phyloP scores from a whole-genome alignment of 2,888 invertebrate genomes.

The Anarsia innoxiella region DNA sequence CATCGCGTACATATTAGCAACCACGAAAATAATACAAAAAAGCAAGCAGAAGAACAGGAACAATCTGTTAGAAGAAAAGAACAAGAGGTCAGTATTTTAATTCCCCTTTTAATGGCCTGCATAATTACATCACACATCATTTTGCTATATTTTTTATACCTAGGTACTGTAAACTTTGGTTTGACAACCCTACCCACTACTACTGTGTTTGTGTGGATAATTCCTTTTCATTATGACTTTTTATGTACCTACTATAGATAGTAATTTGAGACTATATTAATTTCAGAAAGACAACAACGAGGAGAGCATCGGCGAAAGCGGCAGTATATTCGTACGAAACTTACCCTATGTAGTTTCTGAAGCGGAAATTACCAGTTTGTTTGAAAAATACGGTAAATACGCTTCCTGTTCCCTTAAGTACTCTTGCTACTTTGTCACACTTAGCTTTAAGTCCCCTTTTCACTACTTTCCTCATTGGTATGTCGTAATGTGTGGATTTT shows the following conservation, averaged over 20 bases:
- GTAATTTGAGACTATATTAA: slow-evolving; percentile 2
- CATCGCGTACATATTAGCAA: slow-evolving; percentile 59
- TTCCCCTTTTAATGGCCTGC: not conserved
- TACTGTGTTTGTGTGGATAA: too few relatives aligned
- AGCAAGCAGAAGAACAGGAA: slow-evolving; percentile 50
- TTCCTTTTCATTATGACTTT: too few relatives aligned
- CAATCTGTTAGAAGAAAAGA: slow-evolving; percentile 40
- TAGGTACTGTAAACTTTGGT: too few relatives aligned
- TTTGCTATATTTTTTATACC: too few relatives aligned
- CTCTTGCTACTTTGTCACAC: too few relatives aligned
- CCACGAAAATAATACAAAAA: slow-evolving; percentile 59
- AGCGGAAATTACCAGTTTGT: slow-evolving; percentile 86
- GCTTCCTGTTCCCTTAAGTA: too few relatives aligned
- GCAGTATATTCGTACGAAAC: slow-evolving; percentile 94
- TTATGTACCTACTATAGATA: too few relatives aligned
- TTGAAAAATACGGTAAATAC: slow-evolving; percentile 90
- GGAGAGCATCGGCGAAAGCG: slow-evolving; percentile 91
- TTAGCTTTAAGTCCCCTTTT: too few relatives aligned
- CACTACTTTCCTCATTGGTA: too few relatives aligned
- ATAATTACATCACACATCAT: too few relatives aligned
- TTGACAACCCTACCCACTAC: too few relatives aligned
- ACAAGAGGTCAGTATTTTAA: slow-evolving; percentile 41
- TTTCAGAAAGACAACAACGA: slow-evolving; percentile 73
- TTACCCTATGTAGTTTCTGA: slow-evolving; percentile 90
- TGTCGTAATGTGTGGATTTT: too few relatives aligned